A percentile compares a stretch with the other conserved stretches of the same genome.
These are phyloP conservation scores for Sebastes hubbsi DNA, from an alignment of 2,797 vertebrate species.

Conservation along the genomic window DNA sequence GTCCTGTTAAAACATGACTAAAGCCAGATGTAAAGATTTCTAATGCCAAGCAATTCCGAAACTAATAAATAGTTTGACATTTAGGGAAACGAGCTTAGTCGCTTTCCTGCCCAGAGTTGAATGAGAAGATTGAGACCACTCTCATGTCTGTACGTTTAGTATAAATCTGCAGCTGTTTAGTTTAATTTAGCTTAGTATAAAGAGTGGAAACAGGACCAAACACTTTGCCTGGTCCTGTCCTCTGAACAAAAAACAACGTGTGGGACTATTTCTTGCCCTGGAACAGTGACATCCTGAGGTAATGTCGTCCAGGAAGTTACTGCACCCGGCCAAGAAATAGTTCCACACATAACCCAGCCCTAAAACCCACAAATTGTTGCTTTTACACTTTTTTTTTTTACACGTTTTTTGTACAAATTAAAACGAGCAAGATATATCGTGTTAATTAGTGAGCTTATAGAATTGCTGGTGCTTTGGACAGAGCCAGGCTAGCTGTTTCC, in stretches of 20 bases:
- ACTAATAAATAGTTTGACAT: neutral
- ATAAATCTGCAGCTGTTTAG: neutral
- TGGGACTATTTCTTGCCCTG: neutral
- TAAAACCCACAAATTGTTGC: neutral
- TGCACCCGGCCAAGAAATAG: neutral
- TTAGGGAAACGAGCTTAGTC: neutral
- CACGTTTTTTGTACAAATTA: neutral
- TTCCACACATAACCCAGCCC: neutral
- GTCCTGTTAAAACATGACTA: neutral
- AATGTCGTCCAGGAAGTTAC: neutral
- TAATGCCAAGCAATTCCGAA: neutral
- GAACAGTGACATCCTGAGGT: no score
- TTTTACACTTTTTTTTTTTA: neutral
- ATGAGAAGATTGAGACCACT: neutral
- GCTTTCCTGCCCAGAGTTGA: neutral
- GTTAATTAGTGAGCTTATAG: neutral
- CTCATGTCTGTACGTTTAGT: neutral
- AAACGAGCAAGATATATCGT: accelerated
- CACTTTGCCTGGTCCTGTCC: neutral
- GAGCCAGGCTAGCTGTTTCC: no score
- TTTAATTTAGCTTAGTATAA: no score
- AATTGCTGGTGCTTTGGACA: neutral
- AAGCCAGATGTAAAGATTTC: neutral
- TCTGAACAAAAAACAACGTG: neutral
- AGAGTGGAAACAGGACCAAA: neutral